A percentile compares a stretch with the other conserved stretches of the same genome.
Conservation (phyloP, 1,140 invertebrate species). For the Drosophila arizonae region DNA sequence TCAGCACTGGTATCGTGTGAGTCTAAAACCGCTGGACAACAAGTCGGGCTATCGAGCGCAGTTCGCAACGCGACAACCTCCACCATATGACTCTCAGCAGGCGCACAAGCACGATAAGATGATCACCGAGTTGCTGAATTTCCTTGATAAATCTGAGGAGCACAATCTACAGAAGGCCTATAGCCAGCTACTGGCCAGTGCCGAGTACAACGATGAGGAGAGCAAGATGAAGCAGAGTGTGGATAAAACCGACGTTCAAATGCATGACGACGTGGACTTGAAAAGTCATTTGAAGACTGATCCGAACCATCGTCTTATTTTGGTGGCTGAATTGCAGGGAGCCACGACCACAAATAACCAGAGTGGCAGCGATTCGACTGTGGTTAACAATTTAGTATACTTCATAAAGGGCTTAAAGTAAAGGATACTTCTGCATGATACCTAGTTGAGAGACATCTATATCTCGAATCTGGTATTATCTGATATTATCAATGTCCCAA, state of each 20-base stretch:
- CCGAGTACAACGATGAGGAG: conserved; percentile 19
- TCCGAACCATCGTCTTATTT: conserved; percentile 18
- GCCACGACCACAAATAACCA: not conserved
- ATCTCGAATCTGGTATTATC: too few species aligned
- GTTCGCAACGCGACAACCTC: conserved; percentile 54
- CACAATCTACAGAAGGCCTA: conserved; percentile 57
- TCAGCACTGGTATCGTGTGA: conserved; percentile 67
- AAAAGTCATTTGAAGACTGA: not conserved
- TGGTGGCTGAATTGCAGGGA: conserved; percentile 16
- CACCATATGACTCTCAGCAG: conserved; percentile 52
- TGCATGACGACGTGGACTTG: not conserved
- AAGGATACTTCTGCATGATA: not conserved
- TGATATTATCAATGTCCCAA: too few species aligned
- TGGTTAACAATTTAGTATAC: conserved; percentile 52
- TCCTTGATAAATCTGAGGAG: conserved; percentile 57
- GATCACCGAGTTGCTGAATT: conserved; percentile 55
- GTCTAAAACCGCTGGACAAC: conserved; percentile 46
- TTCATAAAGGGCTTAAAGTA: conserved; percentile 61
- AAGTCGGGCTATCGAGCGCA: conserved; percentile 50
- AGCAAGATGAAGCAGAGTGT: conserved; percentile 19
- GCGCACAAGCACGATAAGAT: conserved; percentile 65
- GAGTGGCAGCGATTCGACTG: conserved; percentile 6
- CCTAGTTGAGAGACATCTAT: too few species aligned
- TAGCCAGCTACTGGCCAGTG: conserved; percentile 40
- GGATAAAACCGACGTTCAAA: conserved; percentile 26